Conservation (phyloP, 2,888 invertebrate genomes). For the Troides aeacus region DNA sequence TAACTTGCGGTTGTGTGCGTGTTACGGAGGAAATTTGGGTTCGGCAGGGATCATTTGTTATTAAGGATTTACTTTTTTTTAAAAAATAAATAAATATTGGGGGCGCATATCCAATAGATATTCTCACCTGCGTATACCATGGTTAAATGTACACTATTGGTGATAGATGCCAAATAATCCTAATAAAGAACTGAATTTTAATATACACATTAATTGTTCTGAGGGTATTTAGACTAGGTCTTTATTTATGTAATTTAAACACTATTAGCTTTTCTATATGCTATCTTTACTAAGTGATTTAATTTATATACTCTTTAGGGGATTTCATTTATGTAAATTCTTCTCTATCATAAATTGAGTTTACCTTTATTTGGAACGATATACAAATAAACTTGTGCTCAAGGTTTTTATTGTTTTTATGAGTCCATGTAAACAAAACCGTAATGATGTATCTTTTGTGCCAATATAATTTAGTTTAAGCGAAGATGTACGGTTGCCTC, state of each 20-base stretch:
- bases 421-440: slow-evolving; percentile 40
- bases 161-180: slow-evolving; percentile 80
- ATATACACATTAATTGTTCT: slow-evolving; percentile 78
- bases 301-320: slow-evolving; percentile 63
- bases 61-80: slow-evolving; percentile 58
- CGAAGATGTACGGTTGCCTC: slow-evolving; percentile 53
- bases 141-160: slow-evolving; percentile 74
- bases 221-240: slow-evolving; percentile 76
- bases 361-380: slow-evolving; percentile 35
- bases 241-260: slow-evolving; percentile 67
- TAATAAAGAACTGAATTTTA: slow-evolving; percentile 80
- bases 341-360: slow-evolving; percentile 41
- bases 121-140: slow-evolving; percentile 75
- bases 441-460: slow-evolving; percentile 71
- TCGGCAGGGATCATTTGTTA: slow-evolving; percentile 71
- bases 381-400: slow-evolving; percentile 46
- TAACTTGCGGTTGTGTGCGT: slow-evolving; percentile 53
- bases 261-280: slow-evolving; percentile 47
- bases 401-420: slow-evolving; percentile 44
- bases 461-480: slow-evolving; percentile 72
- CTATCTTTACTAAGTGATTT: slow-evolving; percentile 70
- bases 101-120: slow-evolving; percentile 70
- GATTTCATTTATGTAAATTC: slow-evolving; percentile 45
- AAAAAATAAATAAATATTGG: slow-evolving; percentile 38
- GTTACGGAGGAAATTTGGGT: slow-evolving; percentile 70